Conservation (phyloP, 2,888 invertebrate genomes). For the Lasioglossum figueresi region DNA sequence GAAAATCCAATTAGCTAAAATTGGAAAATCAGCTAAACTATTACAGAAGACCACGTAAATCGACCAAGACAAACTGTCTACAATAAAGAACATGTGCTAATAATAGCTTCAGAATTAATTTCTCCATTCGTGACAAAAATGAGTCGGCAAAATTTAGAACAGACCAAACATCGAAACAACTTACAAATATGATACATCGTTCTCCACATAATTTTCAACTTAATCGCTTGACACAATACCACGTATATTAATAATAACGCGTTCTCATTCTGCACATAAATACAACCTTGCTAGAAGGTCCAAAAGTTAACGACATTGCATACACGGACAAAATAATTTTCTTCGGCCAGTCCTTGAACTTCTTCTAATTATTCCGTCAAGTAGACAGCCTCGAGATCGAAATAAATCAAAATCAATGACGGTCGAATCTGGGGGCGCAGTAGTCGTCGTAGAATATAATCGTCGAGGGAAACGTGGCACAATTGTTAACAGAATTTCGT, state of each 20-base stretch:
- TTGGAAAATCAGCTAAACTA: constrained; percentile 6
- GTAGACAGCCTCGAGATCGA: not conserved
- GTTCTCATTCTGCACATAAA: not conserved
- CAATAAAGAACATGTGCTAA: not conserved
- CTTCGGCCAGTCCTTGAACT: not conserved
- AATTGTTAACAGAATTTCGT: constrained; percentile 39
- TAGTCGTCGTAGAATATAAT: not conserved
- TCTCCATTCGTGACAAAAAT: not conserved
- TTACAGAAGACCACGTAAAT: not conserved
- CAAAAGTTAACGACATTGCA: not conserved
- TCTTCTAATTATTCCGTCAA: not conserved
- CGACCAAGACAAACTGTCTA: not conserved
- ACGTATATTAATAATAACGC: too few relatives aligned
- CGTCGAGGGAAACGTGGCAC: constrained; percentile 10
- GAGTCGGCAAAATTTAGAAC: not conserved
- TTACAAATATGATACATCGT: not conserved
- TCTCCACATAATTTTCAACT: not conserved
- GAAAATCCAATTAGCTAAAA: constrained; percentile 8
- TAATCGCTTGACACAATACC: not conserved
- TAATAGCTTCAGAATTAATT: not conserved
- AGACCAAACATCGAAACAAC: not conserved
- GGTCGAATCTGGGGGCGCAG: not conserved
- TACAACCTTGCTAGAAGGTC: not conserved
- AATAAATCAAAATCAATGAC: not conserved
- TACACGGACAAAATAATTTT: not conserved